Conservation (phyloP, 2,888 invertebrate genomes). For the Melipona bicolor region DNA sequence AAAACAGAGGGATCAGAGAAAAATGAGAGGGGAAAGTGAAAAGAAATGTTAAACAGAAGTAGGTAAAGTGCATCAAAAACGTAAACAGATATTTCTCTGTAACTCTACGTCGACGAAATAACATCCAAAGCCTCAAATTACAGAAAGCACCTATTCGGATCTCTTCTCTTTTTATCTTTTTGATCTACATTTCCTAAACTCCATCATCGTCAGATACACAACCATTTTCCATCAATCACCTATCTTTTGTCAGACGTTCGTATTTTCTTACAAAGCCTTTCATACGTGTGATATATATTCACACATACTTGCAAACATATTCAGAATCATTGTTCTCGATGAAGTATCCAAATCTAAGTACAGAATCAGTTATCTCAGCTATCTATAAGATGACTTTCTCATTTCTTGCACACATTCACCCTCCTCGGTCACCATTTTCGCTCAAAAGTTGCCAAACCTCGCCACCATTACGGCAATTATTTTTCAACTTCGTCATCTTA, state of each 20-base stretch:
- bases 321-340: too few relatives aligned
- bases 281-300: too few relatives aligned
- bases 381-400: too few relatives aligned
- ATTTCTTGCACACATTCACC: neutral
- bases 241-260: too few relatives aligned
- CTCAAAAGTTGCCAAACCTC: neutral
- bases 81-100: neutral
- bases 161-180: constrained; percentile 20
- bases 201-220: neutral
- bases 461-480: neutral
- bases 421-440: neutral
- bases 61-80: neutral
- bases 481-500: neutral
- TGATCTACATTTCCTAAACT: constrained; percentile 45
- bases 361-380: too few relatives aligned
- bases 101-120: too few relatives aligned
- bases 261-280: too few relatives aligned
- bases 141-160: neutral
- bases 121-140: too few relatives aligned
- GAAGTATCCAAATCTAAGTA: too few relatives aligned
- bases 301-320: too few relatives aligned
- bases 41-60: neutral
- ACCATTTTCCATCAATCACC: neutral
- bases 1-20: neutral
- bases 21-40: too few relatives aligned